These are phyloP conservation scores for Lasius platythorax DNA, from an alignment of 2,888 invertebrate species.

Conservation along the genomic window DNA sequence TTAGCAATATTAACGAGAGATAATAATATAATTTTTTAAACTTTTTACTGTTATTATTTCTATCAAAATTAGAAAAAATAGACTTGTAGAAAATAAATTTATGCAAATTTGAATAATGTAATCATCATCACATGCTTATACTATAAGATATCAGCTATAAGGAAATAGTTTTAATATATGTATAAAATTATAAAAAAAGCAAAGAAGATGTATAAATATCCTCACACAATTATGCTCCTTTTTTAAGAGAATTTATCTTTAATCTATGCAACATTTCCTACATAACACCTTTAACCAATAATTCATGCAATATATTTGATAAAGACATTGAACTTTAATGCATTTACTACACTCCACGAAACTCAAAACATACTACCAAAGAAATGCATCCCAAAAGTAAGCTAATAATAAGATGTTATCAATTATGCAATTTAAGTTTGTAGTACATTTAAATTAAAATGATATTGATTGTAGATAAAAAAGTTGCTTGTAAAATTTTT, in stretches of 20 bases:
- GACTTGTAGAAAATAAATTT: constrained; percentile 24
- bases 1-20: not conserved
- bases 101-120: constrained; percentile 28
- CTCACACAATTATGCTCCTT: constrained; percentile 36
- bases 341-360: constrained; percentile 56
- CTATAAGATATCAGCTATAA: constrained; percentile 9
- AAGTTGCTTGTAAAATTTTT: constrained; percentile 4
- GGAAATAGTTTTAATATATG: constrained; percentile 27
- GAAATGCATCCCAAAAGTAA: constrained; percentile 68
- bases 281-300: constrained; percentile 68
- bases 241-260: constrained; percentile 32
- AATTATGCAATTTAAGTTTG: constrained; percentile 52
- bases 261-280: constrained; percentile 40
- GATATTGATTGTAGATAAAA: not conserved
- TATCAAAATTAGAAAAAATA: constrained; percentile 17
- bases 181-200: constrained; percentile 9
- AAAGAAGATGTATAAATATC: constrained; percentile 39
- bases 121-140: constrained; percentile 13
- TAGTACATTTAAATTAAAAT: not conserved
- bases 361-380: constrained; percentile 60
- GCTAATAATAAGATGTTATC: constrained; percentile 61
- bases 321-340: constrained; percentile 54
- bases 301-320: constrained; percentile 68
- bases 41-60: constrained; percentile 35
- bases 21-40: constrained; percentile 22